Conservation (phyloP, 2,888 invertebrate species). For the Heliconius cydno region DNA sequence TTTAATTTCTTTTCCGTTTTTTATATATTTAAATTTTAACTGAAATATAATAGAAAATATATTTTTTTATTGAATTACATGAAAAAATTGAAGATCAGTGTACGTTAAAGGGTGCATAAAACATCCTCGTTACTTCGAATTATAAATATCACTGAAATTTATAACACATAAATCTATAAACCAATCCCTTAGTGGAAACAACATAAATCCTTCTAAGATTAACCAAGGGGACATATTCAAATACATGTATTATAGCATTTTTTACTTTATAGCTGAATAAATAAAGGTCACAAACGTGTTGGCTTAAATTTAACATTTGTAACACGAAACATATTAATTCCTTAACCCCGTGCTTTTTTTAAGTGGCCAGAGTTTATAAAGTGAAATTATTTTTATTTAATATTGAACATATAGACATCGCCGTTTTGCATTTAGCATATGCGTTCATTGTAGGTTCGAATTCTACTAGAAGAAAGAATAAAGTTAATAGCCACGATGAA, state of each 20-base stretch:
- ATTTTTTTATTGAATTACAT: too few relatives aligned
- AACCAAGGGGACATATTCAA: not conserved
- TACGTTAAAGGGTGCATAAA: not conserved
- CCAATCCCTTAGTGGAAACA: slow-evolving; percentile 28
- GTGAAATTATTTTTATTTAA: not conserved
- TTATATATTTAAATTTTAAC: too few relatives aligned
- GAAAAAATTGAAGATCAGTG: too few relatives aligned
- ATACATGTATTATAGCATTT: slow-evolving; percentile 13
- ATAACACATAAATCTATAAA: slow-evolving; percentile 23
- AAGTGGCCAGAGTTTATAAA: not conserved
- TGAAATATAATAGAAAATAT: too few relatives aligned
- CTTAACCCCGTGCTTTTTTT: not conserved
- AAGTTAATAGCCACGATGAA: not conserved
- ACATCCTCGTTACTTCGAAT: not conserved
- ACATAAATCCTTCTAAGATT: slow-evolving; percentile 36
- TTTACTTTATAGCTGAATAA: not conserved
- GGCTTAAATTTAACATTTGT: not conserved
- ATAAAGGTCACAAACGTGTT: not conserved
- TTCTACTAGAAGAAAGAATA: too few relatives aligned
- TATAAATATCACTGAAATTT: slow-evolving; percentile 16
- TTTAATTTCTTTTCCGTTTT: too few relatives aligned
- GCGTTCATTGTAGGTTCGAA: not conserved
- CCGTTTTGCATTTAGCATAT: not conserved
- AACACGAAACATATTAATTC: slow-evolving; percentile 22
- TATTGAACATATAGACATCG: not conserved